phyloP scores from a whole-genome alignment of 2,888 invertebrate species.

The Argyresthia albistria region DNA sequence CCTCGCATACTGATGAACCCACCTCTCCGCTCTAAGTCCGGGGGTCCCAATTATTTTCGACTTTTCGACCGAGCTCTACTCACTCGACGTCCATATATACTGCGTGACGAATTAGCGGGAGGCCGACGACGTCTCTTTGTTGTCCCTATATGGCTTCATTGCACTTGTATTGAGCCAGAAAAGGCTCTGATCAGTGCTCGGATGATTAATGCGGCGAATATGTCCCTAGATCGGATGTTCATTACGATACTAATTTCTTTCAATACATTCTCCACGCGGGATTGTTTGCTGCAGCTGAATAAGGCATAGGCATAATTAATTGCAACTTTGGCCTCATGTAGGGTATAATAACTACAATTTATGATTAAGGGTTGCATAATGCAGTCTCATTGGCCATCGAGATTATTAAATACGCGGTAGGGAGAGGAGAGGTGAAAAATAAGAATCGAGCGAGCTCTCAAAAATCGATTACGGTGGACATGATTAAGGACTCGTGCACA shows the following conservation, averaged over 20 bases:
- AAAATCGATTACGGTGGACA: conserved; percentile 63
- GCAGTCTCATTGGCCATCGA: conserved; percentile 42
- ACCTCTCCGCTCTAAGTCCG: conserved; percentile 8
- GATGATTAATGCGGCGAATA: conserved; percentile 1
- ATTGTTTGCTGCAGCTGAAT: neutral
- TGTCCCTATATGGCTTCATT: neutral
- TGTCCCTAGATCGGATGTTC: neutral
- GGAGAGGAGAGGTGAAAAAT: conserved; percentile 41
- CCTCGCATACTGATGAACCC: conserved; percentile 46
- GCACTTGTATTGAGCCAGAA: neutral
- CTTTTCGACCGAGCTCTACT: no score
- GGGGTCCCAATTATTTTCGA: conserved; percentile 36
- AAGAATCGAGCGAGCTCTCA: conserved; percentile 42
- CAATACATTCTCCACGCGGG: neutral
- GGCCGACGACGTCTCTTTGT: neutral
- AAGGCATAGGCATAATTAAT: conserved; percentile 6
- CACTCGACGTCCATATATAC: no score
- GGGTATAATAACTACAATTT: conserved; percentile 8
- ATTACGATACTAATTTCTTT: conserved; percentile 1
- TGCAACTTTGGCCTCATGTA: conserved; percentile 7
- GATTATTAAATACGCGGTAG: conserved; percentile 42
- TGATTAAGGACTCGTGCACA: conserved; percentile 41
- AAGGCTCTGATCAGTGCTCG: neutral
- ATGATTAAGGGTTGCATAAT: conserved; percentile 37
- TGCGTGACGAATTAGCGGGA: conserved; percentile 12